Percentiles rank a stretch among this genome's conserved stretches.
Conservation (phyloP, 1,140 invertebrate species). For the Ectropis grisescens region DNA sequence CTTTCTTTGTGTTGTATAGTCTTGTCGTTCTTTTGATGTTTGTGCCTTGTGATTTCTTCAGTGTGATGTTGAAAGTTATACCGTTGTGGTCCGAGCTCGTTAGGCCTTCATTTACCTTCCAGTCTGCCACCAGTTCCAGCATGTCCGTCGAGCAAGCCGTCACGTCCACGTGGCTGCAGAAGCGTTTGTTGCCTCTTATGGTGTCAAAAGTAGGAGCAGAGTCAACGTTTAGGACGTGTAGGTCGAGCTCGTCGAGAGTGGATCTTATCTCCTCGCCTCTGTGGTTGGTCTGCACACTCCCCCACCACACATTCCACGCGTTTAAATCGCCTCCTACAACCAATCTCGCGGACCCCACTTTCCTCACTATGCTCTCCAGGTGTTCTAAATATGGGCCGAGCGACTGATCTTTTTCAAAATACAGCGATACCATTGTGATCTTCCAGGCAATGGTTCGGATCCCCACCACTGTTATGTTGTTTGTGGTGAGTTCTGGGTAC, state of each 20-base stretch:
- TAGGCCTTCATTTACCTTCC: too few relatives aligned
- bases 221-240: slow-evolving; percentile 1
- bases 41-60: slow-evolving; percentile 2
- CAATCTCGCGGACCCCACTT: background rate
- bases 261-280: background rate
- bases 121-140: background rate
- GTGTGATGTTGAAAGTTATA: slow-evolving; percentile 2
- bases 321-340: background rate
- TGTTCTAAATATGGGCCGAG: background rate
- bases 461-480: too few relatives aligned
- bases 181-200: too few relatives aligned
- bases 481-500: too few relatives aligned
- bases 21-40: slow-evolving; percentile 1
- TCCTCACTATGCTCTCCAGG: background rate
- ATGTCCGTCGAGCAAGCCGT: slow-evolving; percentile 3
- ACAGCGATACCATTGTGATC: slow-evolving; percentile 2
- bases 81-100: slow-evolving; percentile 9
- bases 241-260: background rate
- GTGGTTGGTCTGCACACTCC: background rate
- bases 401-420: slow-evolving; percentile 5
- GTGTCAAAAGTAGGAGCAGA: too few relatives aligned
- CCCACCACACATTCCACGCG: slow-evolving; percentile 2
- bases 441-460: slow-evolving; percentile 1
- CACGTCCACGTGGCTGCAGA: too few relatives aligned
- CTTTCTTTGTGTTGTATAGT: too few relatives aligned